These are phyloP conservation scores for Trichomalopsis sarcophagae DNA, from an alignment of 1,140 invertebrate genomes.

Conservation along the genomic window DNA sequence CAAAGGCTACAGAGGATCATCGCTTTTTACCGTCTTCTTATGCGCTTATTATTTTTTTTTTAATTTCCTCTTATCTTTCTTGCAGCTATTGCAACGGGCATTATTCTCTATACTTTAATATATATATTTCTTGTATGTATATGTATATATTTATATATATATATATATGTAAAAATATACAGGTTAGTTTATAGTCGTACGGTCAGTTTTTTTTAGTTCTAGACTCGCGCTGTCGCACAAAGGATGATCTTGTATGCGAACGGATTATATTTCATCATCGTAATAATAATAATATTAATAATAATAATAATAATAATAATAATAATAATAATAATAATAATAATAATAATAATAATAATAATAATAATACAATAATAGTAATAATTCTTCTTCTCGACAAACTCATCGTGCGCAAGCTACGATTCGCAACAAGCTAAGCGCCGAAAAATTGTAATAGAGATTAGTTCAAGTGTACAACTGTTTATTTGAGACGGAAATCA, in stretches of 20 bases:
- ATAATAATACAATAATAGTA: constrained; percentile 36
- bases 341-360: constrained; percentile 35
- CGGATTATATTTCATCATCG: constrained; percentile 22
- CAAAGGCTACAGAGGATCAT: constrained; percentile 56
- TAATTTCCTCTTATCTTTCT: constrained; percentile 37
- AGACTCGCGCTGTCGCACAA: constrained; percentile 56
- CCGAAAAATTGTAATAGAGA: constrained; percentile 27
- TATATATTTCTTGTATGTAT: constrained; percentile 34
- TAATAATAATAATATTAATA: constrained; percentile 19
- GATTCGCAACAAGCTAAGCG: constrained; percentile 22
- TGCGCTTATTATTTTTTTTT: constrained; percentile 9
- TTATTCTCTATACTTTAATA: constrained; percentile 37
- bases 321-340: constrained; percentile 35
- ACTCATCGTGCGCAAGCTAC: constrained; percentile 23
- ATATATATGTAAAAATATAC: constrained; percentile 73
- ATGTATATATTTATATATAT: constrained; percentile 49
- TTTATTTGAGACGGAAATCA: constrained; percentile 1
- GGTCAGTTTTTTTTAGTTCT: constrained; percentile 63
- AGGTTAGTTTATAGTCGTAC: constrained; percentile 70
- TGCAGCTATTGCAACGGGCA: constrained; percentile 51
- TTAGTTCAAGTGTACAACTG: constrained; percentile 15
- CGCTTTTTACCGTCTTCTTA: constrained; percentile 53
- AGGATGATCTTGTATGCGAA: constrained; percentile 39
- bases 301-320: constrained; percentile 38
- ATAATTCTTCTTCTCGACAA: constrained; percentile 25